Evolutionary conservation across 2,888 invertebrate species (phyloP).

Genomic region (Xanthorhoe designata): DNA sequence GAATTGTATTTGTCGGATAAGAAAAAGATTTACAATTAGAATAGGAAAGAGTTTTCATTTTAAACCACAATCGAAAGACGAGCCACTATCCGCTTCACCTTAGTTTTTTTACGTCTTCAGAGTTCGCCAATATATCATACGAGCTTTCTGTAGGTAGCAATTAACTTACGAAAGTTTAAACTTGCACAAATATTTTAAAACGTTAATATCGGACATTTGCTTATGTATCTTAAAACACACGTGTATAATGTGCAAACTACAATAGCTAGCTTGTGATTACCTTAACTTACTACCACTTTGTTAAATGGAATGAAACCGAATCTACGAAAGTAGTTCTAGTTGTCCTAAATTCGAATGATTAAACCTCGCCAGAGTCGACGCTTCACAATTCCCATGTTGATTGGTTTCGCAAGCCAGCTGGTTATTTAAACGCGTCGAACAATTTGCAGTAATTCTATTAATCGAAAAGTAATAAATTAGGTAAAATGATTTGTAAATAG

Average conservation of each 20-base stretch:
- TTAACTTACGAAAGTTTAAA: no score
- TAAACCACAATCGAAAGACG: no score
- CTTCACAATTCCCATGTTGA: conserved; percentile 28
- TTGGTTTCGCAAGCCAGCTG: conserved; percentile 27
- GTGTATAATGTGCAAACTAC: no score
- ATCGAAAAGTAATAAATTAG: not conserved
- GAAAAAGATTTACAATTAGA: not conserved
- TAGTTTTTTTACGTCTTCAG: no score
- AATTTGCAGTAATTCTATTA: not conserved
- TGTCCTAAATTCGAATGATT: conserved; percentile 27
- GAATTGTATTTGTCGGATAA: not conserved
- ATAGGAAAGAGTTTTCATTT: not conserved
- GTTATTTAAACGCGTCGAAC: conserved; percentile 14
- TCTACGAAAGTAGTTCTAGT: not conserved
- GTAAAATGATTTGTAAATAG: not conserved
- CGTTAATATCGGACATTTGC: no score
- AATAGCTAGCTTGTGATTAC: no score
- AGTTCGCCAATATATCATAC: no score
- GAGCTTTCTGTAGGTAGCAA: no score
- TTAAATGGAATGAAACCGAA: not conserved
- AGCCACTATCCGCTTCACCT: no score
- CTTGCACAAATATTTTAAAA: no score
- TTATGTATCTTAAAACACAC: no score
- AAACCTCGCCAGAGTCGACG: conserved; percentile 13
- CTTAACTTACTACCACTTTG: not conserved